Evolutionary conservation across 1,140 invertebrate genomes (phyloP).

Genomic region (Drosophila ercepeae): DNA sequence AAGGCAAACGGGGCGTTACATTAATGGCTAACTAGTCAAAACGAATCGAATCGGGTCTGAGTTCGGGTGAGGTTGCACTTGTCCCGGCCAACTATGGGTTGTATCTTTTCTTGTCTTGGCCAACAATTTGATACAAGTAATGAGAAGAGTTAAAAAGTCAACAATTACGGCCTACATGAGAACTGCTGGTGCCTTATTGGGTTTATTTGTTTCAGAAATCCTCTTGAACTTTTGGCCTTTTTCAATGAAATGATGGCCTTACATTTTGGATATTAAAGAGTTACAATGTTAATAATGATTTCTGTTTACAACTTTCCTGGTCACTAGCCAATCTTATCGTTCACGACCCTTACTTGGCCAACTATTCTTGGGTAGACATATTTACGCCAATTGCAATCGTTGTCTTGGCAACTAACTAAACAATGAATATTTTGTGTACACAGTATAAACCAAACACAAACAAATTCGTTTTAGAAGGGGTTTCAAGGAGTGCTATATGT

Average conservation of each 20-base stretch:
- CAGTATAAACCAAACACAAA: constrained; percentile 24
- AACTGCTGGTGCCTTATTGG: constrained; percentile 8
- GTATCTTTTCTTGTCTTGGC: constrained; percentile 34
- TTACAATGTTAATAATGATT: too few species aligned
- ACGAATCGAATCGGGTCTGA: constrained; percentile 4
- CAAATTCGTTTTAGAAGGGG: neutral
- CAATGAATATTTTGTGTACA: constrained; percentile 10
- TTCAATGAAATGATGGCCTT: neutral
- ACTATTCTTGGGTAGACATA: constrained; percentile 2
- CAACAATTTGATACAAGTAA: constrained; percentile 72
- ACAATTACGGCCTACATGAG: constrained; percentile 76
- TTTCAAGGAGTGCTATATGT: constrained; percentile 17
- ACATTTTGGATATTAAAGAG: too few species aligned
- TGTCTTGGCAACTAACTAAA: constrained; percentile 26
- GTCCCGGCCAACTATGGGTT: constrained; percentile 60
- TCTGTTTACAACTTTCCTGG: constrained; percentile 20
- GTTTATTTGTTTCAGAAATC: constrained; percentile 27
- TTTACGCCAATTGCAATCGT: constrained; percentile 12
- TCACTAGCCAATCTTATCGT: constrained; percentile 37
- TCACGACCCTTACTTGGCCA: constrained; percentile 4
- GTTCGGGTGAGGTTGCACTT: constrained; percentile 52
- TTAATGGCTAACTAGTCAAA: constrained; percentile 72
- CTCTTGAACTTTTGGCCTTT: constrained; percentile 66
- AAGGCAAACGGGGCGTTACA: constrained; percentile 80
- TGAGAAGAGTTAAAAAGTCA: constrained; percentile 59